Percentiles rank a stretch among this genome's conserved stretches.
Evolutionary conservation across 2,888 invertebrate genomes (phyloP).

Genomic region (Holacanthella duospinosa): DNA sequence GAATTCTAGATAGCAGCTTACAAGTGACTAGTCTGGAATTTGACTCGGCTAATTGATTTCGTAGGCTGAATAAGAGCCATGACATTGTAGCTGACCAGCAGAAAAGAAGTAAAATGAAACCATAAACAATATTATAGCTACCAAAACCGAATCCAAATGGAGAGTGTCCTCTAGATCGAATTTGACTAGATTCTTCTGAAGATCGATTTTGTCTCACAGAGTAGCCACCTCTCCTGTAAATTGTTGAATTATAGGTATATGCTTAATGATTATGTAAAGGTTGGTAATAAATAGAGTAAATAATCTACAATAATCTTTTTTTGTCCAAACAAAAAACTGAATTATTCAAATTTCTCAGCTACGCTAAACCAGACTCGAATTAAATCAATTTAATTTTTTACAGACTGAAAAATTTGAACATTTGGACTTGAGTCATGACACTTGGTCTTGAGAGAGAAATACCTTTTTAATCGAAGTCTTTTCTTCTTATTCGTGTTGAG

Average conservation of each 20-base stretch:
- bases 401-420: too few relatives aligned
- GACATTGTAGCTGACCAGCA: not conserved
- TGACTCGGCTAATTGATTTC: not conserved
- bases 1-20: too few relatives aligned
- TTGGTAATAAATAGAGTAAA: too few relatives aligned
- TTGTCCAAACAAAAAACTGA: not conserved
- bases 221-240: not conserved
- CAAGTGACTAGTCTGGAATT: not conserved
- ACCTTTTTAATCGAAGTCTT: not conserved
- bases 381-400: too few relatives aligned
- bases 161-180: not conserved
- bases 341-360: not conserved
- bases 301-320: too few relatives aligned
- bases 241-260: too few relatives aligned
- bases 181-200: not conserved
- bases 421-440: too few relatives aligned
- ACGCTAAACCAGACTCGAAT: too few relatives aligned
- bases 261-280: too few relatives aligned
- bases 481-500: not conserved
- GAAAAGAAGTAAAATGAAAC: not conserved
- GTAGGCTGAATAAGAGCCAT: slow-evolving; percentile 4
- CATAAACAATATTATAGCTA: not conserved
- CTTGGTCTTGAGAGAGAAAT: too few relatives aligned
- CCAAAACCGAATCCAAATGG: not conserved
- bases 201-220: not conserved